These are phyloP conservation scores for Conomelus anceps DNA, from an alignment of 2,888 invertebrate species.

Conservation along the genomic window DNA sequence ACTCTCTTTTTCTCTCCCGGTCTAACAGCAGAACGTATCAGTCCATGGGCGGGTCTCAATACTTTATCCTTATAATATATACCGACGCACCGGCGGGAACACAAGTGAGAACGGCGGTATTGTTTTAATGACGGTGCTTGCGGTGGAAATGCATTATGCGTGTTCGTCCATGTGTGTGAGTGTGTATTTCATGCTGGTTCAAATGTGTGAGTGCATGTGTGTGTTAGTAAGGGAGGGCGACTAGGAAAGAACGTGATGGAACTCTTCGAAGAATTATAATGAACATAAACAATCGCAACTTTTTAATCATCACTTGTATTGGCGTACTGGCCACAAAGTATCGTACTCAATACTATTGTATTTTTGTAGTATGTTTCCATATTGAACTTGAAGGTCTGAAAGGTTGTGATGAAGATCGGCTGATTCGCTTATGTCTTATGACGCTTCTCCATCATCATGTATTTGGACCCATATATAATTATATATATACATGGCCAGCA, in stretches of 20 bases:
- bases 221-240: neutral
- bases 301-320: neutral
- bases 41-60: neutral
- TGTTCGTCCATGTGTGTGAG: neutral
- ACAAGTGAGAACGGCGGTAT: neutral
- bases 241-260: neutral
- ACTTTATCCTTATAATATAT: neutral
- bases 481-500: too few relatives aligned
- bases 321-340: neutral
- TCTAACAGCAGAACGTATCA: neutral
- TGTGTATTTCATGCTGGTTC: neutral
- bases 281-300: neutral
- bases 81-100: neutral
- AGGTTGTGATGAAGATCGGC: neutral
- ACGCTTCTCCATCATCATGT: neutral
- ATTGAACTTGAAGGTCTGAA: neutral
- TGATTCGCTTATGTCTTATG: neutral
- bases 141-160: neutral
- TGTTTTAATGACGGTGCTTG: neutral
- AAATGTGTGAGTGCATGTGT: neutral
- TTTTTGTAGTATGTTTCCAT: neutral
- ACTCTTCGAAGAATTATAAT: neutral
- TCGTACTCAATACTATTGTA: neutral
- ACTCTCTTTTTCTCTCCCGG: neutral
- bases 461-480: neutral